phyloP scores from a whole-genome alignment of 2,113 vertebrate genomes.

The Mellivora capensis region DNA sequence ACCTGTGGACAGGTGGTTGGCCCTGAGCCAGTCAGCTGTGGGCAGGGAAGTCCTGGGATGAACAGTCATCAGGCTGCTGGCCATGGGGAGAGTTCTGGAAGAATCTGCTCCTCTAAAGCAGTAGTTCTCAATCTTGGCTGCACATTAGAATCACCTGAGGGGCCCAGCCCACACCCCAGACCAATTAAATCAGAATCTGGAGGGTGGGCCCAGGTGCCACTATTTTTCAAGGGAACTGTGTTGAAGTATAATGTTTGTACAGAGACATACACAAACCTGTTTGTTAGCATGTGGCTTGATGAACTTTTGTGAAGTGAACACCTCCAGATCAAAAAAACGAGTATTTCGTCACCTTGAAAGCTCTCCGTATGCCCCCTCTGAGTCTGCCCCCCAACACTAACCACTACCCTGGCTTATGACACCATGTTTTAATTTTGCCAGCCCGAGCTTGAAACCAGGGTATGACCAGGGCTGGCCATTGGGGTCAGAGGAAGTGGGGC shows the following conservation, averaged over 20 bases:
- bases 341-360: not conserved
- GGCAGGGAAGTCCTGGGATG: not conserved
- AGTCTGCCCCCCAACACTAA: not conserved
- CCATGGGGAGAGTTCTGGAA: not conserved
- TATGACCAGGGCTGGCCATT: not conserved
- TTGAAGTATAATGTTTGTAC: not conserved
- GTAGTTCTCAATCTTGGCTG: not conserved
- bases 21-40: not conserved
- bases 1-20: not conserved
- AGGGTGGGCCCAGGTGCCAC: not conserved
- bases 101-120: not conserved
- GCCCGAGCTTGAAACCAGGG: not conserved
- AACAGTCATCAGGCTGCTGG: not conserved
- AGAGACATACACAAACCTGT: not conserved
- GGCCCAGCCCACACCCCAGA: not conserved
- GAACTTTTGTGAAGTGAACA: not conserved
- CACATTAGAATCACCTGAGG: not conserved
- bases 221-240: not conserved
- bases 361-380: not conserved
- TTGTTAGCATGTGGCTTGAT: not conserved
- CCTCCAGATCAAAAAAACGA: not conserved
- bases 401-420: not conserved
- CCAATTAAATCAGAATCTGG: not conserved
- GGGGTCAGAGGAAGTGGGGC: not conserved
- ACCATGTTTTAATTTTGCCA: not conserved